phyloP scores from a whole-genome alignment of 1,140 invertebrate species.

The Psilanteris sp. region DNA sequence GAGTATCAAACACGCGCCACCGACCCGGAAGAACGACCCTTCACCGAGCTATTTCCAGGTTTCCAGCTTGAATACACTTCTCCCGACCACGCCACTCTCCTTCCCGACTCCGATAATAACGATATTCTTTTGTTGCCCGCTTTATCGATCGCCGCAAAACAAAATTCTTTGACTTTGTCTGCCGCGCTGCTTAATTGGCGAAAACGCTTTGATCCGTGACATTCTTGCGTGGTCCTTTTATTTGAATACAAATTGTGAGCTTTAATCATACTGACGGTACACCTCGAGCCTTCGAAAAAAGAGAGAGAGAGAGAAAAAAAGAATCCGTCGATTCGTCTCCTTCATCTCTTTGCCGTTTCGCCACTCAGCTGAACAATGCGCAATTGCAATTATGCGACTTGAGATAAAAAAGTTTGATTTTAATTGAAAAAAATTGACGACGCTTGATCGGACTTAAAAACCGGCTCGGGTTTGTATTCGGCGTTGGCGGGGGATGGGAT shows the following conservation, averaged over 20 bases:
- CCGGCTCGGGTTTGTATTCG: no score
- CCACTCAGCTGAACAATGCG: no score
- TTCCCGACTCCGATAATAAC: constrained; percentile 45
- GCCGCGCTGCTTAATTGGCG: constrained; percentile 49
- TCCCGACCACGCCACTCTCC: constrained; percentile 23
- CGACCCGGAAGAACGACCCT: constrained; percentile 74
- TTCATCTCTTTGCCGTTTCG: no score
- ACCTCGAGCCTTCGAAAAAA: no score
- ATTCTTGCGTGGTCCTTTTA: constrained; percentile 1
- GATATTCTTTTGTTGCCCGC: constrained; percentile 54
- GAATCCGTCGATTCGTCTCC: no score
- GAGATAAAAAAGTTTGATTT: no score
- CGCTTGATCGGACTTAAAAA: no score
- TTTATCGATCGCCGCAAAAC: constrained; percentile 46
- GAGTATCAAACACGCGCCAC: constrained; percentile 70
- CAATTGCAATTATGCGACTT: no score
- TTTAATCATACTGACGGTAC: background rate
- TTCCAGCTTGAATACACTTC: constrained; percentile 64
- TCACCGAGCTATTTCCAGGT: constrained; percentile 67
- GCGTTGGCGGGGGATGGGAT: no score
- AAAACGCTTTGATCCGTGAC: constrained; percentile 32
- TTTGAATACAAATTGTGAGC: constrained; percentile 5
- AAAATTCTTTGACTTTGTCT: constrained; percentile 48
- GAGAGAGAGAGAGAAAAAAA: no score
- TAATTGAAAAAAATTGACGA: no score